These are phyloP conservation scores for Rachycentron canadum DNA, from an alignment of 2,797 vertebrate species.

Conservation along the genomic window DNA sequence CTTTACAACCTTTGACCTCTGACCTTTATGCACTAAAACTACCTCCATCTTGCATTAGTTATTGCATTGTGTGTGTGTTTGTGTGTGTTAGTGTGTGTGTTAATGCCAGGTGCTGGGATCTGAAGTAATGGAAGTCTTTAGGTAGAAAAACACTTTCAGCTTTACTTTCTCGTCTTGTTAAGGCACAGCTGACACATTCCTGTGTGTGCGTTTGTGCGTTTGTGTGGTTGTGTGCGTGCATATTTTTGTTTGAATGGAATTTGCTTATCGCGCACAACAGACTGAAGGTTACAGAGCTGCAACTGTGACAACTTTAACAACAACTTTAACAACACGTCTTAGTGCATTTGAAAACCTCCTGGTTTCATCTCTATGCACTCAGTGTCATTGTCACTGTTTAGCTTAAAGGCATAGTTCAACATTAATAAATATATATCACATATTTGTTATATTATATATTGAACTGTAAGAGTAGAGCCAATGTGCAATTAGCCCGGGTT, in stretches of 20 bases:
- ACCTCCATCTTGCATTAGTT: not conserved
- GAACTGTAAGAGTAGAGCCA: too few relatives aligned
- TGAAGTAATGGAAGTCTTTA: not conserved
- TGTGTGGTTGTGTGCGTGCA: slow-evolving; percentile 13
- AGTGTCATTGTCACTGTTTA: too few relatives aligned
- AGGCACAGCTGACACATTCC: slow-evolving; percentile 56
- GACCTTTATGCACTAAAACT: not conserved
- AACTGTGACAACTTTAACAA: not conserved
- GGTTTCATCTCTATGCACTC: too few relatives aligned
- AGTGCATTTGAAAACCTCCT: too few relatives aligned
- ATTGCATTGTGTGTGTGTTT: not conserved
- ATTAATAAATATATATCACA: too few relatives aligned
- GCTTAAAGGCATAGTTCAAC: too few relatives aligned
- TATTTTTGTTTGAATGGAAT: not conserved
- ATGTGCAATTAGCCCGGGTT: too few relatives aligned
- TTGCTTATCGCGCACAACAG: not conserved
- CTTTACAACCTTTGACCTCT: not conserved
- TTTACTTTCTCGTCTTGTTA: slow-evolving; percentile 54
- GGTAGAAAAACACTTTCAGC: slow-evolving; percentile 32
- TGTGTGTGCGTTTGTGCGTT: slow-evolving; percentile 5
- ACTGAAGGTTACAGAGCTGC: not conserved
- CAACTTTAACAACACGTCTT: too few relatives aligned
- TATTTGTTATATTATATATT: too few relatives aligned
- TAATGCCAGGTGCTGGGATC: slow-evolving; percentile 2
- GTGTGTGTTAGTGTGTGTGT: not conserved